These are phyloP conservation scores for Andrena chrysosceles DNA, from an alignment of 2,888 invertebrate genomes.

Conservation along the genomic window DNA sequence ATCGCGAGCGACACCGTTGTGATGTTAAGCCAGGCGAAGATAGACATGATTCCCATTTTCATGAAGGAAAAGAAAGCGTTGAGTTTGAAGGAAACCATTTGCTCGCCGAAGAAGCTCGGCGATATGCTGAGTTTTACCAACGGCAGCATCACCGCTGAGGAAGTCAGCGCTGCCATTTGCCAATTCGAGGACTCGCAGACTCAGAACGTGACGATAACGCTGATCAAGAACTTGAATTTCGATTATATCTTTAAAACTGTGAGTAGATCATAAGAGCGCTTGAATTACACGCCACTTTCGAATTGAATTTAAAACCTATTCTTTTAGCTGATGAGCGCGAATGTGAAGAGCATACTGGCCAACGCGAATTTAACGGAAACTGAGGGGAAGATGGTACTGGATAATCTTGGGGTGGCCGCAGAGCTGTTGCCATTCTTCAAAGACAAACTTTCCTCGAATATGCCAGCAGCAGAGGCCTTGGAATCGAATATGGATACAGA, in stretches of 20 bases:
- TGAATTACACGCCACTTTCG: background rate
- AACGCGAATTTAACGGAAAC: constrained; percentile 86
- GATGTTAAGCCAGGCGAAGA: constrained; percentile 75
- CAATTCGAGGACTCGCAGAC: constrained; percentile 83
- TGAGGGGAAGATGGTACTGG: constrained; percentile 85
- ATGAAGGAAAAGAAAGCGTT: constrained; percentile 76
- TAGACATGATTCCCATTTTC: constrained; percentile 81
- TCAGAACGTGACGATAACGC: constrained; percentile 83
- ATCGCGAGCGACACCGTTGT: constrained; percentile 72
- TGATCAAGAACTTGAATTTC: constrained; percentile 85
- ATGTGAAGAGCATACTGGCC: constrained; percentile 85
- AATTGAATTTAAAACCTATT: background rate
- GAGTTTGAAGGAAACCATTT: constrained; percentile 79
- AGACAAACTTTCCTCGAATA: constrained; percentile 72
- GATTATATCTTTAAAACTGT: constrained; percentile 80
- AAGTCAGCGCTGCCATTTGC: constrained; percentile 86
- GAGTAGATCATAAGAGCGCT: constrained; percentile 18
- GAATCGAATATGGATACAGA: constrained; percentile 18
- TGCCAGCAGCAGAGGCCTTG: constrained; percentile 43
- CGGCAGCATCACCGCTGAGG: constrained; percentile 71
- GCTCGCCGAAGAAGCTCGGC: constrained; percentile 77
- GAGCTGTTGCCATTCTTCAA: constrained; percentile 85
- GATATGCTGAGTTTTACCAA: constrained; percentile 78
- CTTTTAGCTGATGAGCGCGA: constrained; percentile 84
- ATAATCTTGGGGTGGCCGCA: constrained; percentile 84